Evolutionary conservation across 2,113 vertebrate genomes (phyloP).

Genomic region (Rallus limicola): DNA sequence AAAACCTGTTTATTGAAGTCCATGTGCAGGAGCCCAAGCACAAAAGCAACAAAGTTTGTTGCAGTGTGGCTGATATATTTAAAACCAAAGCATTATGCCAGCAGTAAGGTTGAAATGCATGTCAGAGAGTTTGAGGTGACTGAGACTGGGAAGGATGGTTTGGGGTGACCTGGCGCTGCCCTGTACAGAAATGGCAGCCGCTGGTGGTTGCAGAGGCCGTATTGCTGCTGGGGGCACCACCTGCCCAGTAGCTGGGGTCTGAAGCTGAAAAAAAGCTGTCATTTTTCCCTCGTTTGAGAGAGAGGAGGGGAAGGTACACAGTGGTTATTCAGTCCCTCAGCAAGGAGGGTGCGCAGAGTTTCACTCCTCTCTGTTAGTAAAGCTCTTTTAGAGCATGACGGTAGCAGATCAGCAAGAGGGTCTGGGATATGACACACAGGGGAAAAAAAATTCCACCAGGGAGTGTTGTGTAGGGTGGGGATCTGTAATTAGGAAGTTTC

Average conservation of each 20-base stretch:
- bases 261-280: background rate
- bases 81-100: background rate
- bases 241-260: background rate
- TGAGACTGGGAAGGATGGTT: too few species aligned
- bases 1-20: background rate
- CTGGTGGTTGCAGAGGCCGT: accelerated
- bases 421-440: background rate
- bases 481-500: background rate
- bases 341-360: accelerated
- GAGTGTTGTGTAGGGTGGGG: background rate
- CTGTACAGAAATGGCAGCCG: background rate
- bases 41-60: background rate
- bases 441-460: too few species aligned
- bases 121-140: accelerated
- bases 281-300: background rate
- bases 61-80: background rate
- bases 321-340: background rate
- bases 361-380: accelerated
- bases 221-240: background rate
- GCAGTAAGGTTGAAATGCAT: background rate
- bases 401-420: background rate
- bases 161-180: background rate
- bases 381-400: accelerated
- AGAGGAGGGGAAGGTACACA: background rate
- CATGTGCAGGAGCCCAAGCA: background rate